Evolutionary conservation across 2,888 invertebrate species (phyloP).

Genomic region (Drosophila yooni): DNA sequence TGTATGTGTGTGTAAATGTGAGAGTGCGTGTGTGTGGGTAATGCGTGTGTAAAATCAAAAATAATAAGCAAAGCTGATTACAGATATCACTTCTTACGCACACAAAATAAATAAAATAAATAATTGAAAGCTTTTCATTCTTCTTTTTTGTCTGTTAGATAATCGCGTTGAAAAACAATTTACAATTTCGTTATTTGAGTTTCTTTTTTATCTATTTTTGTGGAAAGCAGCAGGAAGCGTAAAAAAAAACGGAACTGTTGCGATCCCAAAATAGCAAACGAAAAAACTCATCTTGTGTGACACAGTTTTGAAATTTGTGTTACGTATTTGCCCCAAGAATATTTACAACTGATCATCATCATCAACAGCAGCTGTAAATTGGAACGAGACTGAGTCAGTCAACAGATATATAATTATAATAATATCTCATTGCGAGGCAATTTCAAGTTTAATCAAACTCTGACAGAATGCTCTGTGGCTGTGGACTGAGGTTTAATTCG

Average conservation of each 20-base stretch:
- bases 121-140: conserved; percentile 8
- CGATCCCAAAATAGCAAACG: conserved; percentile 37
- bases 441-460: conserved; percentile 12
- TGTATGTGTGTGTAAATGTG: conserved; percentile 3
- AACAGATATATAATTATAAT: not conserved
- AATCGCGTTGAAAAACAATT: conserved; percentile 21
- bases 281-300: conserved; percentile 13
- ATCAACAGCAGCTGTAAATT: conserved; percentile 2
- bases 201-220: conserved; percentile 17
- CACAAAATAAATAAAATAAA: conserved; percentile 12
- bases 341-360: conserved; percentile 13
- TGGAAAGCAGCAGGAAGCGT: conserved; percentile 10
- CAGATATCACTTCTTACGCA: not conserved
- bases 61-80: conserved; percentile 22
- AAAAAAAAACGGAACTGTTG: conserved; percentile 37
- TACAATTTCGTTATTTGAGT: conserved; percentile 32
- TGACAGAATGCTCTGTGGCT: not conserved
- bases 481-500: not conserved
- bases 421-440: not conserved
- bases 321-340: not conserved
- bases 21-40: conserved; percentile 11
- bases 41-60: conserved; percentile 4
- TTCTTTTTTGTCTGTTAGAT: conserved; percentile 33
- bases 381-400: conserved; percentile 14
- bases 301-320: conserved; percentile 3